Evolutionary conservation across 2,888 invertebrate genomes (phyloP), one percentile per base, ranked within the genome.

Genomic region (Rhabditoides inermis): DNA sequence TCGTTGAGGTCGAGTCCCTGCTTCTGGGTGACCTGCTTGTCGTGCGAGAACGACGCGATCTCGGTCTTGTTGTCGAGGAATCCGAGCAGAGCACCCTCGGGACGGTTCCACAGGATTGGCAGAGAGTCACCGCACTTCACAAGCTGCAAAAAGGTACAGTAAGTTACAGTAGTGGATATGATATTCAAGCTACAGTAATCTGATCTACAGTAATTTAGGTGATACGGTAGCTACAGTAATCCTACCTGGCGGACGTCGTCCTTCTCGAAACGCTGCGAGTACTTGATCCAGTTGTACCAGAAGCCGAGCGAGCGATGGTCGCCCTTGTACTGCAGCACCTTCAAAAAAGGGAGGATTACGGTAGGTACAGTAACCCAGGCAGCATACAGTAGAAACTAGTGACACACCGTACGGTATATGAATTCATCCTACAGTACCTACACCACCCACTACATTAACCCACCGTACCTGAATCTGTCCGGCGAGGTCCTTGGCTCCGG

Each of bases 211-310:
- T n/a, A n/a, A n/a, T n/a, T n/a, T n/a, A n/a, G n/a, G n/a, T n/a
- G n/a, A n/a, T n/a, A n/a, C n/a, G n/a, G n/a, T n/a, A n/a, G n/a
- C n/a, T n/a, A n/a, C n/a, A n/a, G n/a, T n/a, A n/a, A n/a, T n/a
- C n/a, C n/a, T n/a, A n/a, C n/a, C n/a, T 53, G 56, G 20, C 51
- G 45, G 25, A 52, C 50, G 10, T 53, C 54, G 28, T 44, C 37
- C 56, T 62, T 65, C 40, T 58, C 60, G 51, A 66, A 48, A 27
- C 66, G 56, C 30, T 65, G 61, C 53, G 51, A 56, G 57, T 66
- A 66, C 53, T 63, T 51, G 55, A 66, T 65, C 66, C 66, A 66
- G 44, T 66, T 59, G 58, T 66, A 66, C 66, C 63, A 66, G 57
- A 58, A 66, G 12, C 65, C 65, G 25, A 53, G 55, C 18, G 47